Evolutionary conservation across 2,113 vertebrate genomes (phyloP).

Genomic region (Ascaphus truei): DNA sequence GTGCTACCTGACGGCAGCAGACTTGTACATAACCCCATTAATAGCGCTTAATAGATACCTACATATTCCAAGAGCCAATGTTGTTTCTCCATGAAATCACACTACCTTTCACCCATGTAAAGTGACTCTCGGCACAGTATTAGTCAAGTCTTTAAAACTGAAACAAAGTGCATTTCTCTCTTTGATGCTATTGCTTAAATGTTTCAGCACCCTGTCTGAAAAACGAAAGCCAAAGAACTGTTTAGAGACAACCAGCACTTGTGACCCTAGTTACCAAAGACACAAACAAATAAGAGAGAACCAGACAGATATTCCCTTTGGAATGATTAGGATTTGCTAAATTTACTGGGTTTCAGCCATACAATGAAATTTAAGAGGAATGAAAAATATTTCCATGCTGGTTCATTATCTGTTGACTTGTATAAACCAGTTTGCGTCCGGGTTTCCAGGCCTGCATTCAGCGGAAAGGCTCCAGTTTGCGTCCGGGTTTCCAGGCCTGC

Average conservation of each 20-base stretch:
- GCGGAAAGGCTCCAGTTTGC: constrained; percentile 25
- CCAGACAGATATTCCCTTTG: constrained; percentile 43
- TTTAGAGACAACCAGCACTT: constrained; percentile 48
- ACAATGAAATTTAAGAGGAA: constrained; percentile 35
- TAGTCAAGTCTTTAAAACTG: constrained; percentile 43
- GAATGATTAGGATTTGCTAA: constrained; percentile 47
- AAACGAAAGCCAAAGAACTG: constrained; percentile 47
- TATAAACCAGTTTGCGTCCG: constrained; percentile 25
- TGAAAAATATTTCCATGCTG: constrained; percentile 38
- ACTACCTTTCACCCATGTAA: constrained; percentile 43
- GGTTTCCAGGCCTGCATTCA: constrained; percentile 27
- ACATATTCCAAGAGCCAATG: too few relatives aligned
- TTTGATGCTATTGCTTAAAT: constrained; percentile 52
- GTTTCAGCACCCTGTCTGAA: constrained; percentile 38
- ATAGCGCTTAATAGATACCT: too few relatives aligned
- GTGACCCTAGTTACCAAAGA: constrained; percentile 54
- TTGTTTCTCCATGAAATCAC: too few relatives aligned
- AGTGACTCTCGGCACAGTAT: constrained; percentile 15
- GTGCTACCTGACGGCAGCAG: too few relatives aligned
- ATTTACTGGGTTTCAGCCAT: constrained; percentile 47
- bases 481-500: constrained; percentile 21
- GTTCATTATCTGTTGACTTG: constrained; percentile 37
- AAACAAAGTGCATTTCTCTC: constrained; percentile 55
- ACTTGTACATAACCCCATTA: too few relatives aligned
- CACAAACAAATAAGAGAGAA: constrained; percentile 51